A percentile compares a stretch with the other conserved stretches of the same genome.
These are phyloP conservation scores for Callopanchax toddi DNA, from an alignment of 2,113 vertebrate genomes.

Conservation along the genomic window DNA sequence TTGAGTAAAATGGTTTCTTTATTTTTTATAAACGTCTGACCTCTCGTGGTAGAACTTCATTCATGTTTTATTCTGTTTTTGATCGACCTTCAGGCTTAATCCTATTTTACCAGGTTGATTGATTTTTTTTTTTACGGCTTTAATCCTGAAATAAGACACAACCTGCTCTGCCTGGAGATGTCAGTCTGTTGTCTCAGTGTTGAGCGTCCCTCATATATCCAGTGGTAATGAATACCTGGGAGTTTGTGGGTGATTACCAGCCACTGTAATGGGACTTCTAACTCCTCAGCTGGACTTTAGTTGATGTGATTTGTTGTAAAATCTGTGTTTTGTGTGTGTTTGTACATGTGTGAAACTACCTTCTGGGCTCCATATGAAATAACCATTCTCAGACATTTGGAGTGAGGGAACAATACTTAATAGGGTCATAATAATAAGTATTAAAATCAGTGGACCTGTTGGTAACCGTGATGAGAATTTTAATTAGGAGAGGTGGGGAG, in stretches of 20 bases:
- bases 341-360: conserved; percentile 14
- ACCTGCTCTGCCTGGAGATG: too few species aligned
- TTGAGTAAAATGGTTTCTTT: too few species aligned
- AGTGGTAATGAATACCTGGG: not conserved
- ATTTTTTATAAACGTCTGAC: too few species aligned
- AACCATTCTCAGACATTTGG: conserved; percentile 70
- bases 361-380: conserved; percentile 51
- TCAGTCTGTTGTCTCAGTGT: too few species aligned
- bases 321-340: not conserved
- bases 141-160: too few species aligned
- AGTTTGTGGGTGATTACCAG: conserved; percentile 1
- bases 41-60: too few species aligned
- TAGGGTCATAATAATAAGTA: conserved; percentile 79
- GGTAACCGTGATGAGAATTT: conserved; percentile 71
- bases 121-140: too few species aligned
- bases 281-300: conserved; percentile 46
- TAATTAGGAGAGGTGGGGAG: conserved; percentile 51
- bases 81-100: too few species aligned
- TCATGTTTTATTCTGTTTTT: too few species aligned
- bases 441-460: conserved; percentile 79
- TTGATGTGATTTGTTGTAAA: conserved; percentile 50
- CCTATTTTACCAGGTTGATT: too few species aligned
- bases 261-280: conserved; percentile 21
- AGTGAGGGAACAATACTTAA: conserved; percentile 78
- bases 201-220: too few species aligned